Base-by-base conservation (phyloP, 2,113 vertebrate species). In the Hippocampus zosterae region DNA sequence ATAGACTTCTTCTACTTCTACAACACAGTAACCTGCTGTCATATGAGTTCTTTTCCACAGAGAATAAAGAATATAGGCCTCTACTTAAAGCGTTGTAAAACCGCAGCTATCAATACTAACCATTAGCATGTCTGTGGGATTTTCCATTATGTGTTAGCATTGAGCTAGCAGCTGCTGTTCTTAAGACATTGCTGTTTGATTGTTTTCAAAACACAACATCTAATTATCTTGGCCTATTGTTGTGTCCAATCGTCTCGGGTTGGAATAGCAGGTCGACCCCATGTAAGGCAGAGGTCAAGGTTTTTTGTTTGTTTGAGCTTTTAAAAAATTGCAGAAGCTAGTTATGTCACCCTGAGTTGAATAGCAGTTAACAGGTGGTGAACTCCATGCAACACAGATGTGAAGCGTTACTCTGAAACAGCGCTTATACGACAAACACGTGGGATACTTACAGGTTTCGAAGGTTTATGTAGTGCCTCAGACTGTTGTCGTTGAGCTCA, bases 391-490 rank as follows among this genome's bases (percentile, higher is more conserved):
- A 53, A 53, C 52, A 53, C 19, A 53, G 52, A 53, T 9, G 2
- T 9, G 52, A 53, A n/a, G 10, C 12, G 4, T 23, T 3, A 27
- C 10, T 57, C n/a, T 23, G 12, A 25, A 27, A 59, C 25, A 59
- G 6, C 1, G 27, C 57, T 59, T 59, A 29, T 16, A 29, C 1
- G 2, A 59, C 25, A 29, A 59, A 52, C 19, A 41, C 7, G 4
- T 65, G 12, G 37, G 29, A 71, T 91, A 98, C 97, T 98, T 81
- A 99, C 97, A 99, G 87, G 84, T 96, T 98, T 90, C 90, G 95
- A 85, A 99, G 94, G 85, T 95, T 96, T 61, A 91, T 89, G 75
- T 98, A 99, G 88, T 92, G 92, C 86, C 94, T 94, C 87, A 98
- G 86, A 73, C 96, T 95, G 83, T 93, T 92, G 81, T 97, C 94